These are phyloP conservation scores for Eupristina koningsbergeri DNA, from an alignment of 1,140 invertebrate species.

Conservation along the genomic window DNA sequence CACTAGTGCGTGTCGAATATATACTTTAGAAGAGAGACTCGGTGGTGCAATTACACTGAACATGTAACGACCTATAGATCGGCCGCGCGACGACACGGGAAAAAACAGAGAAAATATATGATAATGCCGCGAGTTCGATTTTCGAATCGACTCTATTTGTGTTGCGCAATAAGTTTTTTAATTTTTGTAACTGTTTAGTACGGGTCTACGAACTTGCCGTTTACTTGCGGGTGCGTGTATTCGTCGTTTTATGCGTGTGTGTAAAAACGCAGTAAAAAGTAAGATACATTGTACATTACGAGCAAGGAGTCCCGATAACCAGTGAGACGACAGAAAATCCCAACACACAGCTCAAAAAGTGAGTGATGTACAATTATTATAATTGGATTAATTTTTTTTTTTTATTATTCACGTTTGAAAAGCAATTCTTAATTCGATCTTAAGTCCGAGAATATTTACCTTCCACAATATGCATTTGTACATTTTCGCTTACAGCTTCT, in stretches of 20 bases:
- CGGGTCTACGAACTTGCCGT: not conserved
- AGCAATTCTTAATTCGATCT: too few species aligned
- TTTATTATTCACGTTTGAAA: too few species aligned
- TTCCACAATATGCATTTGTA: too few species aligned
- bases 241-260: constrained; percentile 2
- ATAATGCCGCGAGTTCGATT: not conserved
- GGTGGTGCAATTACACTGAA: not conserved
- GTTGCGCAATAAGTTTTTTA: constrained; percentile 1
- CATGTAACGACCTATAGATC: not conserved
- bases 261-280: not conserved
- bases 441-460: too few species aligned
- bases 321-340: constrained; percentile 7
- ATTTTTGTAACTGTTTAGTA: not conserved
- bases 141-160: not conserved
- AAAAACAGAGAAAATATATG: not conserved
- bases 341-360: constrained; percentile 13
- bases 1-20: not conserved
- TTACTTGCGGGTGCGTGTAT: not conserved
- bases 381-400: not conserved
- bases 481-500: too few species aligned
- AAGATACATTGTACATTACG: constrained; percentile 3
- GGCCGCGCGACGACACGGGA: not conserved
- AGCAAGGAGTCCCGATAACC: not conserved
- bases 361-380: constrained; percentile 13
- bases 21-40: too few species aligned